These are phyloP conservation scores for Serripes groenlandicus DNA, from an alignment of 2,888 invertebrate genomes.

Conservation along the genomic window DNA sequence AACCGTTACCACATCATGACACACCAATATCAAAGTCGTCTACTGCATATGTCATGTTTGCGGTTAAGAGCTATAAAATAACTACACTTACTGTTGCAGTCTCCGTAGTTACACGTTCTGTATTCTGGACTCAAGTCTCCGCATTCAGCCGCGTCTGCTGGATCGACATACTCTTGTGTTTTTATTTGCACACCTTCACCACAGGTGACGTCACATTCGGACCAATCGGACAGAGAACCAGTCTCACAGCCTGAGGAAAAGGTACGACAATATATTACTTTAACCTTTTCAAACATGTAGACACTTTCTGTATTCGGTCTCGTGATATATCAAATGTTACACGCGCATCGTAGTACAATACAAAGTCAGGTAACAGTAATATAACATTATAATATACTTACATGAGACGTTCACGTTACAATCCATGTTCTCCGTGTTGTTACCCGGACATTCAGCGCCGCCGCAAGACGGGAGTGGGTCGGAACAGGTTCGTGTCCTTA, in stretches of 20 bases:
- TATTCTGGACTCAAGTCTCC: constrained; percentile 1
- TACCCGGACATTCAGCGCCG: constrained; percentile 34
- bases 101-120: constrained; percentile 41
- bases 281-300: too few species aligned
- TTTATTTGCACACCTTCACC: constrained; percentile 48
- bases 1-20: too few species aligned
- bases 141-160: constrained; percentile 20
- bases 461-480: constrained; percentile 47
- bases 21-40: too few species aligned
- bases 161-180: constrained; percentile 21
- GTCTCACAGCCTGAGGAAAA: constrained; percentile 31
- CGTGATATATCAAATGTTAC: too few species aligned
- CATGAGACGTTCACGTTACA: constrained; percentile 37
- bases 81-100: constrained; percentile 43
- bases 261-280: too few species aligned
- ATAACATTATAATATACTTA: too few species aligned
- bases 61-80: too few species aligned
- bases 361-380: too few species aligned
- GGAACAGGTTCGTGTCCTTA: constrained; percentile 36
- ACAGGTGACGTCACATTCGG: constrained; percentile 48
- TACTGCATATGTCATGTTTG: too few species aligned
- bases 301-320: too few species aligned
- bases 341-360: too few species aligned
- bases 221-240: constrained; percentile 52
- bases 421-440: constrained; percentile 9